Percentiles rank a stretch among this genome's conserved stretches.
Evolutionary conservation across 2,113 vertebrate genomes (phyloP).

Genomic region (Hippolais icterina): DNA sequence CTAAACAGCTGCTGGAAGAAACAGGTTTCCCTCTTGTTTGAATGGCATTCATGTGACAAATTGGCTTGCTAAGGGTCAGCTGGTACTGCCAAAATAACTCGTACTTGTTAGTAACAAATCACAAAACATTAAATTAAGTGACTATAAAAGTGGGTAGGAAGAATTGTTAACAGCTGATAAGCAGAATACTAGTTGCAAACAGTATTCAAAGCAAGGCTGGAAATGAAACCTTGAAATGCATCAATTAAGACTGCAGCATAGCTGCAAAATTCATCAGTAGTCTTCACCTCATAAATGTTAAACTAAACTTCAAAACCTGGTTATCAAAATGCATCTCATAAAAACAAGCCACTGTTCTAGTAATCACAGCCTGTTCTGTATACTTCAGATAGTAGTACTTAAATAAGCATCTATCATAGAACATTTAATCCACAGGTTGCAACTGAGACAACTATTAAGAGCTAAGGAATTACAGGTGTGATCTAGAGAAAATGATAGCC

Average conservation of each 20-base stretch:
- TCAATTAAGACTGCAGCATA: background rate
- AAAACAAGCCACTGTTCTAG: background rate
- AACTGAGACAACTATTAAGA: background rate
- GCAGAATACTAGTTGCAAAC: background rate
- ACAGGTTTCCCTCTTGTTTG: conserved; percentile 49
- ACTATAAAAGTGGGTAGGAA: background rate
- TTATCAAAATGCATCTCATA: background rate
- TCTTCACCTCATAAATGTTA: background rate
- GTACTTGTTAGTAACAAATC: conserved; percentile 20
- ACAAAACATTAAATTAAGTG: conserved; percentile 17
- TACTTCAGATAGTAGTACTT: background rate
- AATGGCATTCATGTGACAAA: conserved; percentile 63
- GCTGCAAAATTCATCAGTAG: background rate
- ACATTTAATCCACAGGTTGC: background rate
- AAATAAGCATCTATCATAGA: background rate
- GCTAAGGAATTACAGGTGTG: background rate
- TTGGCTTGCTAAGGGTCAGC: conserved; percentile 46
- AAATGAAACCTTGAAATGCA: background rate
- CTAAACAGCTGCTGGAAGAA: conserved; percentile 63
- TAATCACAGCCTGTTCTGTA: background rate
- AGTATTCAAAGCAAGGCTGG: background rate
- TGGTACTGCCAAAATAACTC: conserved; percentile 48
- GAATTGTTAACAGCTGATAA: background rate
- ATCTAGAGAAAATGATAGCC: background rate
- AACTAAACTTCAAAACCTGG: background rate